These are phyloP conservation scores for Acleris holmiana DNA, from an alignment of 2,888 invertebrate genomes.

Conservation along the genomic window DNA sequence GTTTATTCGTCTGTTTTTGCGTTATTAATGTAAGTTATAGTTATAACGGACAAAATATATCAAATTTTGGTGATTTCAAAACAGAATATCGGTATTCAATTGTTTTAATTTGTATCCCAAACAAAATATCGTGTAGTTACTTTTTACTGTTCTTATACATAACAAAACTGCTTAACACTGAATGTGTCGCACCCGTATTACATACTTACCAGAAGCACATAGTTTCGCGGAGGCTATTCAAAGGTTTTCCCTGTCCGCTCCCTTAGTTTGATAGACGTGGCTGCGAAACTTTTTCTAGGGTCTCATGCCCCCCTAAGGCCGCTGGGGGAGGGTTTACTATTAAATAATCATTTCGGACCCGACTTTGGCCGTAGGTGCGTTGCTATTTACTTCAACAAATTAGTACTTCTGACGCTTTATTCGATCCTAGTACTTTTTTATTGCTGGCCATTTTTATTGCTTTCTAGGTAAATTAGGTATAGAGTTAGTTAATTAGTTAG, in stretches of 20 bases:
- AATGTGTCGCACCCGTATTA: not conserved
- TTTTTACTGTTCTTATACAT: too few species aligned
- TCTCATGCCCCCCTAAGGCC: conserved; percentile 66
- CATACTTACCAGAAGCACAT: conserved; percentile 24
- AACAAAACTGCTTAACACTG: too few species aligned
- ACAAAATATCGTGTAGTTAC: too few species aligned
- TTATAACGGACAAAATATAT: too few species aligned
- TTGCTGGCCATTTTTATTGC: conserved; percentile 23
- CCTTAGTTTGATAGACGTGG: conserved; percentile 73
- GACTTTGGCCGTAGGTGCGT: conserved; percentile 58
- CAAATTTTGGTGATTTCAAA: too few species aligned
- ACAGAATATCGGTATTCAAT: too few species aligned
- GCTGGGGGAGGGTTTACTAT: conserved; percentile 67
- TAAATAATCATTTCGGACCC: conserved; percentile 76
- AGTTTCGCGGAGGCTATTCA: conserved; percentile 48
- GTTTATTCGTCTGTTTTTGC: too few species aligned
- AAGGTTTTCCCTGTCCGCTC: conserved; percentile 54
- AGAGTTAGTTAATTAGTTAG: too few species aligned
- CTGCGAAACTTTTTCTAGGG: conserved; percentile 76
- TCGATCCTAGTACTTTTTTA: conserved; percentile 44
- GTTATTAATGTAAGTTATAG: too few species aligned
- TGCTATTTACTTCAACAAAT: conserved; percentile 65
- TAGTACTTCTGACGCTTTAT: conserved; percentile 53
- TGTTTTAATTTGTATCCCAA: too few species aligned
- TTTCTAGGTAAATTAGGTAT: not conserved